phyloP scores from a whole-genome alignment of 2,113 vertebrate genomes.

The Mobula birostris region DNA sequence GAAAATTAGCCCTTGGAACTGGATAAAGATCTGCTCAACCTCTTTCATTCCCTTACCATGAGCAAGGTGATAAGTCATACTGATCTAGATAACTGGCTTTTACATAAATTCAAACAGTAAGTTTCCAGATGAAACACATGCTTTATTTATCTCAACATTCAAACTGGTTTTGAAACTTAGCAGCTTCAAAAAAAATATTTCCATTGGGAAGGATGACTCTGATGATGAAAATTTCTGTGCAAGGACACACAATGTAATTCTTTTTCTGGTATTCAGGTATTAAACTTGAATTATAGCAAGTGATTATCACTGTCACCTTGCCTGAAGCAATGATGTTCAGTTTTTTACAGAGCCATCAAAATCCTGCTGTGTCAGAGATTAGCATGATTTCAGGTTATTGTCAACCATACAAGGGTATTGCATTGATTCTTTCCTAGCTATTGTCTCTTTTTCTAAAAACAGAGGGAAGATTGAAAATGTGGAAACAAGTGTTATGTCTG shows the following conservation, averaged over 20 bases:
- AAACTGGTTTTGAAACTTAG: neutral
- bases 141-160: neutral
- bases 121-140: neutral
- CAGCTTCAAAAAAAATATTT: neutral
- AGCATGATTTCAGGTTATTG: conserved; percentile 61
- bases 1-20: neutral
- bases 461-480: neutral
- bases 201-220: conserved; percentile 40
- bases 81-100: neutral
- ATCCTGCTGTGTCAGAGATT: conserved; percentile 73
- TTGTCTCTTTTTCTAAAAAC: neutral
- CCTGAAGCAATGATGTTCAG: conserved; percentile 75
- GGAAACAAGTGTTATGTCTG: neutral
- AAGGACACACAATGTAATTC: conserved; percentile 59
- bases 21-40: neutral
- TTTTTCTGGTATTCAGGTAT: conserved; percentile 65
- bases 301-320: conserved; percentile 77
- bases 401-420: conserved; percentile 44
- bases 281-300: conserved; percentile 75
- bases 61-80: neutral
- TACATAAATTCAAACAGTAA: neutral
- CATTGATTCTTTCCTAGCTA: conserved; percentile 45
- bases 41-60: neutral
- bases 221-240: conserved; percentile 54
- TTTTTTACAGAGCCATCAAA: conserved; percentile 68